phyloP scores from a whole-genome alignment of 2,888 invertebrate genomes.

The Keiferia lycopersicella region DNA sequence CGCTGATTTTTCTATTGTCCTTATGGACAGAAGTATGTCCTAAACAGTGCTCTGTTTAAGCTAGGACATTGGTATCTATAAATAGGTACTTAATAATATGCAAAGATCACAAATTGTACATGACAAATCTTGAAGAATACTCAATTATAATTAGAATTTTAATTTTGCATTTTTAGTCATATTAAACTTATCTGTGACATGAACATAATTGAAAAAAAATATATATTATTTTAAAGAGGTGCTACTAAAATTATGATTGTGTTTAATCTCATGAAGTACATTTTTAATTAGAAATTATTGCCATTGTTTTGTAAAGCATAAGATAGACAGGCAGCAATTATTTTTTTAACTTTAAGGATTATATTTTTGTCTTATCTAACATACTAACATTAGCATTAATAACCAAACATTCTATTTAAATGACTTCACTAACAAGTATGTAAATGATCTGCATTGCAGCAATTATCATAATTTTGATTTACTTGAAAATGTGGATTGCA shows the following conservation, averaged over 20 bases:
- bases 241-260: not conserved
- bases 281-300: not conserved
- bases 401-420: not conserved
- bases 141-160: slow-evolving; percentile 30
- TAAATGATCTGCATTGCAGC: not conserved
- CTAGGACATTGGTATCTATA: not conserved
- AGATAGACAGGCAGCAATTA: not conserved
- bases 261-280: not conserved
- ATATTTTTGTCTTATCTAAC: not conserved
- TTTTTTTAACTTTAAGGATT: not conserved
- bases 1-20: slow-evolving; percentile 69
- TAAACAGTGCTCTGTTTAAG: not conserved
- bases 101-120: not conserved
- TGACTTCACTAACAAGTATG: not conserved
- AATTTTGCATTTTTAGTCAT: not conserved
- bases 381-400: not conserved
- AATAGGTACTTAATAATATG: too few species aligned
- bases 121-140: slow-evolving; percentile 35
- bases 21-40: not conserved
- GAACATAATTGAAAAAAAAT: not conserved
- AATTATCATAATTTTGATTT: not conserved
- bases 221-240: not conserved
- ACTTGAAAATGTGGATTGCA: not conserved
- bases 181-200: not conserved
- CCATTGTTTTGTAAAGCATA: not conserved